Base-by-base conservation (phyloP, 2,888 invertebrate species). In the Ommatoiulus sabulosus region DNA sequence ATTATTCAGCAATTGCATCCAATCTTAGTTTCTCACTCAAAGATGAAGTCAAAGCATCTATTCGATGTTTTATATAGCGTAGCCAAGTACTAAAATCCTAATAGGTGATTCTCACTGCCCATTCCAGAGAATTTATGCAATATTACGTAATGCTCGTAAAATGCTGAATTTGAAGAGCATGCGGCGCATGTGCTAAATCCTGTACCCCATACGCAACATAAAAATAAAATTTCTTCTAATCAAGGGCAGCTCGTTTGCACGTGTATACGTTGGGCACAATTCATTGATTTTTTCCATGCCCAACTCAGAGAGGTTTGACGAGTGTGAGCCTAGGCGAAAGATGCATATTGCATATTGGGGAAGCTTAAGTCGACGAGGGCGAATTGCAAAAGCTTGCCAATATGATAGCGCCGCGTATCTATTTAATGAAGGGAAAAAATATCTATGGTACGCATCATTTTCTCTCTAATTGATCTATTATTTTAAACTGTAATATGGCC, bases 401-500 rank as follows among this genome's bases (percentile, higher is more conserved):
- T 52, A 52, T 17, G 52, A 52, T 52, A 52, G 52, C 52, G 17
- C 10, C 52, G 52, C 52, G 52, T 52, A 52, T 52, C 52, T 52
- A 52, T 52, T 52, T 52, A 52, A 52, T 52, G 52, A 52, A 52
- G 52, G 52, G 52, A 52, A 52, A 52, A 52, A 52, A 52, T 52
- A 52, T 52, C 52, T 52, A 52, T 52, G 52, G 52, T 86, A 86
- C 43, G 44, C 44, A 86, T 86, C 86, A 86, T 86, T 24, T 44
- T 44, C 86, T 46, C 86, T 86, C 86, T 86, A 86, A 86, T 86
- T 86, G 86, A 86, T 86, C 44, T 44, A 86, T 86, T 86, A 86
- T 86, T 86, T 86, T 44, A 86, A 86, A 46, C 86, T 20, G 44
- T 86, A 86, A 86, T 86, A 44, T 86, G 44, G 43, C 86, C 20